These are phyloP conservation scores for Leucophora obtusa DNA, from an alignment of 2,888 invertebrate genomes.

Conservation along the genomic window DNA sequence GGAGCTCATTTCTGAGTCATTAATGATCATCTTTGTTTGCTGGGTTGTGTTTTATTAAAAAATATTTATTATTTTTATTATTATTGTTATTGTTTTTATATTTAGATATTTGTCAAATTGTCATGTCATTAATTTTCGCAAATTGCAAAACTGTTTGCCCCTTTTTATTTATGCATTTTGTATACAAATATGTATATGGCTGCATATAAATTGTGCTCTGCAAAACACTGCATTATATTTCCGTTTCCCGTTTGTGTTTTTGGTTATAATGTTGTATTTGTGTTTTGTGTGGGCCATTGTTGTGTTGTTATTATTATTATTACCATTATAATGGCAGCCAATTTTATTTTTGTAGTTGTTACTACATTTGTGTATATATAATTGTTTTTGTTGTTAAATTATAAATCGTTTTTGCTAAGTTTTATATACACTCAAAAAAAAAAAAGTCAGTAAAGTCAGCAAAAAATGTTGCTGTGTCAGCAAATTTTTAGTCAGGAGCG, in stretches of 20 bases:
- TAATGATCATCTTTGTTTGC: no score
- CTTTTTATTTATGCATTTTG: neutral
- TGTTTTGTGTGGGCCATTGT: neutral
- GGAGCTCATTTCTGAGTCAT: no score
- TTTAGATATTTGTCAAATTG: slow-evolving; percentile 53
- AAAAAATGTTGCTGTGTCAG: no score
- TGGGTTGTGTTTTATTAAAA: no score
- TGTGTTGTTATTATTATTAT: neutral
- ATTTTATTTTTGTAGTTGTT: neutral
- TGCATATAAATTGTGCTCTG: neutral
- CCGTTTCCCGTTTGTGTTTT: slow-evolving; percentile 43
- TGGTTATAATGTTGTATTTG: neutral
- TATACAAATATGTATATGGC: neutral
- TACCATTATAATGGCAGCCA: neutral
- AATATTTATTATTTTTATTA: no score
- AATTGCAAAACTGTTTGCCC: slow-evolving; percentile 50
- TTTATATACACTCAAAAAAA: no score
- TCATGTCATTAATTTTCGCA: slow-evolving; percentile 58
- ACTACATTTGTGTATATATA: neutral
- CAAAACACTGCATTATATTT: slow-evolving; percentile 39
- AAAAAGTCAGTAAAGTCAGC: no score
- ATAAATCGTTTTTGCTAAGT: neutral
- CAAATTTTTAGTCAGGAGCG: no score
- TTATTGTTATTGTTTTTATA: slow-evolving; percentile 15
- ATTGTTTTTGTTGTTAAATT: neutral